phyloP scores from a whole-genome alignment of 2,797 vertebrate species.

The Discoglossus pictus region DNA sequence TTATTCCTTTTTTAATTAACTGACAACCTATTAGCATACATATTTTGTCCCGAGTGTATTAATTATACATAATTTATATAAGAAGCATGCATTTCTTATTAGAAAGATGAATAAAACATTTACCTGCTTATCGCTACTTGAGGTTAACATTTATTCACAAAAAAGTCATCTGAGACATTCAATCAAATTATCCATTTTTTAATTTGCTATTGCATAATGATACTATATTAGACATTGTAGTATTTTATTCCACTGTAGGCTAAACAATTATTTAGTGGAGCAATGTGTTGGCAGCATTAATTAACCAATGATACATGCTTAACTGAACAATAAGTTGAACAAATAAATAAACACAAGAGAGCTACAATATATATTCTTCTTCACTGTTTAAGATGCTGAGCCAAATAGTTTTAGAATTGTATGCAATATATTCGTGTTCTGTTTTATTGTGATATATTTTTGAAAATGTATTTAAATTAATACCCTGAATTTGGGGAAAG shows the following conservation, averaged over 20 bases:
- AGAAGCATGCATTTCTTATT: slow-evolving; percentile 76
- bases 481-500: too few relatives aligned
- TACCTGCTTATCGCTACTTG: slow-evolving; percentile 75
- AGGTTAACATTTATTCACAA: slow-evolving; percentile 76
- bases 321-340: slow-evolving; percentile 62
- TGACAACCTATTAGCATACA: slow-evolving; percentile 76
- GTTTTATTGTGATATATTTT: too few relatives aligned
- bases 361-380: slow-evolving; percentile 51
- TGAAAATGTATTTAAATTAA: too few relatives aligned
- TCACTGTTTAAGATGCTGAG: slow-evolving; percentile 45
- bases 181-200: slow-evolving; percentile 77
- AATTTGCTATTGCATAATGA: slow-evolving; percentile 74
- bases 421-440: too few relatives aligned
- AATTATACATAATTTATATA: slow-evolving; percentile 82
- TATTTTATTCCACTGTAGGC: slow-evolving; percentile 65
- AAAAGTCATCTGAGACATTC: slow-evolving; percentile 76
- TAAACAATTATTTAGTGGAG: slow-evolving; percentile 67
- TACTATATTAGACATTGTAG: slow-evolving; percentile 60
- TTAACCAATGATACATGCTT: slow-evolving; percentile 67
- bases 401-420: too few relatives aligned
- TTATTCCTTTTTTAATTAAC: slow-evolving; percentile 80
- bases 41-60: slow-evolving; percentile 76
- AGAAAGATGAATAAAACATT: slow-evolving; percentile 79
- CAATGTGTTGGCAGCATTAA: slow-evolving; percentile 61
- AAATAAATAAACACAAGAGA: slow-evolving; percentile 52